Percentiles rank a stretch among this genome's conserved stretches.
Conservation (phyloP, 1,140 invertebrate species). For the Cotesia vestalis region DNA sequence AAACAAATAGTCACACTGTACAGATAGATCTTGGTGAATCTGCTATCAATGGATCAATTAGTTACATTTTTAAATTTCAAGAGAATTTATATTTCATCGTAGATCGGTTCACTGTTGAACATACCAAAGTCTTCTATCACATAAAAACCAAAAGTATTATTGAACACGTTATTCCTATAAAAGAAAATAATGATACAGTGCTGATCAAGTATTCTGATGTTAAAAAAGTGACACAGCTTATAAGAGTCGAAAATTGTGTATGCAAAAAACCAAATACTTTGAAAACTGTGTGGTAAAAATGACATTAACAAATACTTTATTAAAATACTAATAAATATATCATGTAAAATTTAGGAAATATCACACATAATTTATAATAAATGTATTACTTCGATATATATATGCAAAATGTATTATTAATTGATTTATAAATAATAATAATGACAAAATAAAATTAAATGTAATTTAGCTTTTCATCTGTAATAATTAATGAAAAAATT, state of each 20-base stretch:
- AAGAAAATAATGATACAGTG: not conserved
- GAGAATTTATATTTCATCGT: conserved; percentile 32
- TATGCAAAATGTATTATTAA: too few relatives aligned
- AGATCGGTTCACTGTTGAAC: conserved; percentile 29
- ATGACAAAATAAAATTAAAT: too few relatives aligned
- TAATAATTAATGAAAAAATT: too few relatives aligned
- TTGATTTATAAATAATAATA: too few relatives aligned
- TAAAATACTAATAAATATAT: not conserved
- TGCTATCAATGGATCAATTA: conserved; percentile 32
- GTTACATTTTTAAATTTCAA: conserved; percentile 33
- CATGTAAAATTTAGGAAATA: too few relatives aligned
- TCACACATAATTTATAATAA: too few relatives aligned
- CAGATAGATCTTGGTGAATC: conserved; percentile 25
- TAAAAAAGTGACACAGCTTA: conserved; percentile 27
- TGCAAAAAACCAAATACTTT: conserved; percentile 29
- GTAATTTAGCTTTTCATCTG: too few relatives aligned
- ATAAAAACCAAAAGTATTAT: conserved; percentile 19
- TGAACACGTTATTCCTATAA: conserved; percentile 34
- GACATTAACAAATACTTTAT: not conserved
- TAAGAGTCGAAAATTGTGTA: conserved; percentile 32
- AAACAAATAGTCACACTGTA: conserved; percentile 42
- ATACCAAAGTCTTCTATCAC: conserved; percentile 35
- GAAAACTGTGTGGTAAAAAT: not conserved
- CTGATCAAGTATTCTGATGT: conserved; percentile 14
- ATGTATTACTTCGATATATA: too few relatives aligned